Evolutionary conservation across 2,888 invertebrate genomes (phyloP), one percentile per base, ranked within the genome.

Genomic region (Hydrotaea cyrtoneurina): DNA sequence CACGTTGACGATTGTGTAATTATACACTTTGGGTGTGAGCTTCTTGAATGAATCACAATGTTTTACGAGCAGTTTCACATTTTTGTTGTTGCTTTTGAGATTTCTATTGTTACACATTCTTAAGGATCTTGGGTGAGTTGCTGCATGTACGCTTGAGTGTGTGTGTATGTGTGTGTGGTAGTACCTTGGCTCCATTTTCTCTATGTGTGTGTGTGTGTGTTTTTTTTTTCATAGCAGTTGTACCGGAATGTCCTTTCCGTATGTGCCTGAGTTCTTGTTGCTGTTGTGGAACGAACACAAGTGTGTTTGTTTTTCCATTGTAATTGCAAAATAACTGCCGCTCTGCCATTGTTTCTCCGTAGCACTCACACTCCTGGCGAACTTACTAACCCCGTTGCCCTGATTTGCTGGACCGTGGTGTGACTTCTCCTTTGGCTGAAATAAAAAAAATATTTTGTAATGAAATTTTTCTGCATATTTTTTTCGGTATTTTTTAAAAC

Each of bases 1-100:
- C 17, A 26, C 13, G 17, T 23, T 79, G 66, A 85, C 69, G 82
- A 82, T 82, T 85, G 82, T 87, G 87, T 87, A 87, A 87, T 87
- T 86, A 86, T 87, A 87, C 86, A 87, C 86, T 86, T 73, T 82
- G 84, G 86, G 86, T 86, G 86, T 86, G 82, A 84, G 87, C 78
- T 79, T 71, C 59, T 85, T 85, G 79, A 82, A 85, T 85, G 79
- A 82, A 85, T 85, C 77, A 66, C 82, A 85, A 82, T 85, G 82
- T 74, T 82, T 82, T 80, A 82, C 79, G 79, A 82, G 39, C 43
- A 31, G 71, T 75, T 80, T 74, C 59, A 64, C 10, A 66, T 69
- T 62, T n/a, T 31, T 53, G 13, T 53, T 19, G 64, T 39, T 59
- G 11, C 71, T 15, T 50, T 31, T 17, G 13, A 36, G 36, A n/a